These are phyloP conservation scores for Heliconius melpomene DNA, from an alignment of 1,140 invertebrate genomes.

Conservation along the genomic window DNA sequence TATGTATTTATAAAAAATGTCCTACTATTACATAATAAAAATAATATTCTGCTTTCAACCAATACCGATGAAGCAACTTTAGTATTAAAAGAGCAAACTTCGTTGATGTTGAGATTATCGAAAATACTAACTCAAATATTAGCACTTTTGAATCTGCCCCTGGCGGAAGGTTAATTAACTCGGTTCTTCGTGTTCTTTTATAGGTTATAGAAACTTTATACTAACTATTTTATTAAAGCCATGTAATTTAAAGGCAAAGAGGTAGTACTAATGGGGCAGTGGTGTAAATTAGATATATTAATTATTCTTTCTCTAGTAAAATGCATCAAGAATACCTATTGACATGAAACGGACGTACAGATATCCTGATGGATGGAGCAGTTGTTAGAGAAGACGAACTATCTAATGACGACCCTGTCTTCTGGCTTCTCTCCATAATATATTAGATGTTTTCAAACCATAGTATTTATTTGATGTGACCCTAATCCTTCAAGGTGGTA, in stretches of 20 bases:
- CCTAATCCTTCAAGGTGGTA: too few species aligned
- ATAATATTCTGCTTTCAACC: neutral
- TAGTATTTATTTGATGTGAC: too few species aligned
- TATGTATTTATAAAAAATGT: too few species aligned
- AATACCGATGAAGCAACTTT: neutral
- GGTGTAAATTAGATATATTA: too few species aligned
- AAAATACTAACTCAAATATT: conserved; percentile 3
- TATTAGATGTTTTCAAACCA: too few species aligned
- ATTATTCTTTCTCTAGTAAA: neutral
- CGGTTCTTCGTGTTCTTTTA: neutral
- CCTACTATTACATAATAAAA: too few species aligned
- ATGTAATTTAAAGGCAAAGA: neutral
- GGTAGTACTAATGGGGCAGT: too few species aligned
- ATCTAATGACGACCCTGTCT: neutral
- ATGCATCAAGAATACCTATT: neutral
- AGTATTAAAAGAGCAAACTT: neutral
- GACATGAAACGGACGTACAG: neutral
- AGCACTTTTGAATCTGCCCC: neutral
- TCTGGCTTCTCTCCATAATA: too few species aligned
- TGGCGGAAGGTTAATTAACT: neutral
- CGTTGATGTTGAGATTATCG: neutral
- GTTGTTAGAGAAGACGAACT: neutral
- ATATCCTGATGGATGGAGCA: neutral
- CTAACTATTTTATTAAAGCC: neutral
- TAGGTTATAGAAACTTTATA: neutral